A percentile compares a stretch with the other conserved stretches of the same genome.
Conservation (phyloP, 1,140 invertebrate species). For the Hylaeus volcanicus region DNA sequence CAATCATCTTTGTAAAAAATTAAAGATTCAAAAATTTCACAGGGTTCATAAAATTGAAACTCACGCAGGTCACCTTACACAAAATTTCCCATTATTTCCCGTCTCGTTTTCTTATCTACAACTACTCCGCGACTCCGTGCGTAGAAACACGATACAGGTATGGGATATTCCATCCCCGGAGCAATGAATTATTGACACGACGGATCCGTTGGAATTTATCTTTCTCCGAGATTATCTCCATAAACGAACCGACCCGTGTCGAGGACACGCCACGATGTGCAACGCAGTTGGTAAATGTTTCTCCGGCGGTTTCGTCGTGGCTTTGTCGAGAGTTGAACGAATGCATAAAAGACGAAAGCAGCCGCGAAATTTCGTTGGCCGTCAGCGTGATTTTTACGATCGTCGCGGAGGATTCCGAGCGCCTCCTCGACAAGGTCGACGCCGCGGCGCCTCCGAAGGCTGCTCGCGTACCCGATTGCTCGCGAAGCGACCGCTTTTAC, state of each 20-base stretch:
- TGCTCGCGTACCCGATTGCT: conserved; percentile 61
- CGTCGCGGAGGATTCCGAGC: conserved; percentile 60
- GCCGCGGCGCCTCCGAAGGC: conserved; percentile 73
- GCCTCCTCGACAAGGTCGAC: conserved; percentile 71
- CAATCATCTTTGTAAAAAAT: no score
- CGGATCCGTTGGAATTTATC: no score
- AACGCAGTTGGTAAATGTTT: neutral
- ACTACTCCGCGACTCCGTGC: no score
- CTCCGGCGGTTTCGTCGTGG: neutral
- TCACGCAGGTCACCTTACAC: no score
- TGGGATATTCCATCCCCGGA: no score
- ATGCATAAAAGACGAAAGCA: neutral
- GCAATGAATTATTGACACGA: no score
- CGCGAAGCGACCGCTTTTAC: conserved; percentile 56
- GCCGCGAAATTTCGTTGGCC: conserved; percentile 15
- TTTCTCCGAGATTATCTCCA: neutral
- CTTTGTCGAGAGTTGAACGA: neutral
- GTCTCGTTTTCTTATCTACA: no score
- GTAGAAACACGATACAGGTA: no score
- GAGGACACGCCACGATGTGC: neutral
- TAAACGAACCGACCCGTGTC: neutral
- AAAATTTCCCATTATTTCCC: no score
- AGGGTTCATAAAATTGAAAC: no score
- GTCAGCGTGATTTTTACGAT: conserved; percentile 31
- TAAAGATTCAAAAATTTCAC: no score